Percentiles rank a stretch among this genome's conserved stretches.
These are phyloP conservation scores for Lathamus discolor DNA, from an alignment of 2,113 vertebrate species.

Conservation along the genomic window DNA sequence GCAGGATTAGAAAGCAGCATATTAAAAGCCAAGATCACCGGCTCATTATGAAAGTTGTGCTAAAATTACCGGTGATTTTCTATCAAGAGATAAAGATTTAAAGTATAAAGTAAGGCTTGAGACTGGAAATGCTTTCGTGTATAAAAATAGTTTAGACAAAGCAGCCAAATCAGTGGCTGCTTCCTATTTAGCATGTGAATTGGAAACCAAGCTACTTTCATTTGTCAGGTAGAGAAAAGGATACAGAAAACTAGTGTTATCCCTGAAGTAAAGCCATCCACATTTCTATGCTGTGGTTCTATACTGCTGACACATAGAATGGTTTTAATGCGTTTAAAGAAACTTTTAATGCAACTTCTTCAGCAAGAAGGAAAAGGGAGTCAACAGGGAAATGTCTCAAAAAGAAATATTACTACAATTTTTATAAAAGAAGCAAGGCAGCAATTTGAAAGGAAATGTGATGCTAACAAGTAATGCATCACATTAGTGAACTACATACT, in stretches of 20 bases:
- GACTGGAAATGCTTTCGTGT: not conserved
- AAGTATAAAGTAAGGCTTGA: not conserved
- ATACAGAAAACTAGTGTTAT: not conserved
- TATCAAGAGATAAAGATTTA: not conserved
- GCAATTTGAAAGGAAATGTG: not conserved
- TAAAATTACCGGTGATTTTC: not conserved
- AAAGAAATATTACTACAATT: not conserved
- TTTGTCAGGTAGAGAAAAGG: not conserved
- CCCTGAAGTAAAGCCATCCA: not conserved
- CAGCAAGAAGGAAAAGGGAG: not conserved
- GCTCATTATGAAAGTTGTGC: not conserved
- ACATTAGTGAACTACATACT: not conserved
- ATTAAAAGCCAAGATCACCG: not conserved
- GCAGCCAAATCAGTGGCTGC: not conserved
- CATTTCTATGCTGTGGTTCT: not conserved
- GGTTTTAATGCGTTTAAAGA: not conserved
- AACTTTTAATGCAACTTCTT: not conserved
- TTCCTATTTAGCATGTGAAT: not conserved
- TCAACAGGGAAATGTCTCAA: not conserved
- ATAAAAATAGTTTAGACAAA: not conserved
- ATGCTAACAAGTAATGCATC: not conserved
- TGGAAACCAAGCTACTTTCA: not conserved
- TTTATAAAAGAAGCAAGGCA: not conserved
- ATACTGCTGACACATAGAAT: not conserved
- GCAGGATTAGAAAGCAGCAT: not conserved